These are phyloP conservation scores for Corynorhinus townsendii DNA, from an alignment of 2,113 vertebrate genomes.

Conservation along the genomic window DNA sequence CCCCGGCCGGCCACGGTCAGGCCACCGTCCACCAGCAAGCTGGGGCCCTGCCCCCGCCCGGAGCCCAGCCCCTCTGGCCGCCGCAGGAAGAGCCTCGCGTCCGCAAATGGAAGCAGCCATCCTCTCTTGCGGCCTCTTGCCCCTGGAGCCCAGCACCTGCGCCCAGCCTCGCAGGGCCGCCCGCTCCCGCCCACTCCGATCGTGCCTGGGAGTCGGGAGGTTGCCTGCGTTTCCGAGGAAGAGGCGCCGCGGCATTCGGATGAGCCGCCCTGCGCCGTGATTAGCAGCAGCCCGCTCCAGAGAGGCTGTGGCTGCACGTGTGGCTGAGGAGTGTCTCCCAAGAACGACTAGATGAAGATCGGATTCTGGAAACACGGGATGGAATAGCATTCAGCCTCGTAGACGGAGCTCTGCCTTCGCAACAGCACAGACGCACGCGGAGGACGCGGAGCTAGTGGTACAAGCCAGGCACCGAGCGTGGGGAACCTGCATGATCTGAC, in stretches of 20 bases:
- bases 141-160: not conserved
- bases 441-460: not conserved
- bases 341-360: not conserved
- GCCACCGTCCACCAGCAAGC: fast-evolving
- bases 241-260: not conserved
- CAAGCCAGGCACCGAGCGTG: not conserved
- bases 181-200: not conserved
- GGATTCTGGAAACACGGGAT: fast-evolving
- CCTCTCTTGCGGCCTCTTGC: not conserved
- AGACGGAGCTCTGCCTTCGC: not conserved
- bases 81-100: not conserved
- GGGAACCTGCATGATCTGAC: not conserved
- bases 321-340: not conserved
- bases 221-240: not conserved
- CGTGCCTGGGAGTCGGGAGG: not conserved
- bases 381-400: not conserved
- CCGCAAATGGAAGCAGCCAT: not conserved
- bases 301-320: not conserved
- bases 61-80: fast-evolving
- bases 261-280: too few species aligned
- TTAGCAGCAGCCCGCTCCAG: not conserved
- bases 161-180: not conserved
- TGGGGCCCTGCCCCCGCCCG: fast-evolving
- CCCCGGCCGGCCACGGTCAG: fast-evolving
- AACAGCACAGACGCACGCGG: not conserved